These are phyloP conservation scores for Poeciliopsis retropinna DNA, from an alignment of 2,113 vertebrate species.

Conservation along the genomic window DNA sequence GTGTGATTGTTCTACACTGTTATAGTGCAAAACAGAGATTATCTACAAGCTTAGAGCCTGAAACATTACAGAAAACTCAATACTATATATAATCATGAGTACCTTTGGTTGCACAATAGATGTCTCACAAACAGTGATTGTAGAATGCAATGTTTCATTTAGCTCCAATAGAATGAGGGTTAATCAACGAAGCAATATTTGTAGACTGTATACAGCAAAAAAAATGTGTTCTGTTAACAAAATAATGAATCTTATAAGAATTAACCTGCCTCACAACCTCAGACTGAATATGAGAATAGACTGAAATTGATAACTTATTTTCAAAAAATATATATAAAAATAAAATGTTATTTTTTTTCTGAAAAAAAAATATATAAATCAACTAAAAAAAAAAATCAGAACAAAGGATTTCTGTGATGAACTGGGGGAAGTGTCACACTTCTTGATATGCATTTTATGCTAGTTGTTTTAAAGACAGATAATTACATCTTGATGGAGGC, in stretches of 20 bases:
- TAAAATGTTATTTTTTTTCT: too few species aligned
- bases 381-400: neutral
- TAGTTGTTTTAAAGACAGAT: constrained; percentile 65
- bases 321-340: neutral
- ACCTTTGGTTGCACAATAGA: too few species aligned
- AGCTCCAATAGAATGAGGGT: neutral
- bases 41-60: too few species aligned
- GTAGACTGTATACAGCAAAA: neutral
- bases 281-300: neutral
- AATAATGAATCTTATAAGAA: neutral
- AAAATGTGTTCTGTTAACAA: neutral
- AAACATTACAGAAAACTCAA: too few species aligned
- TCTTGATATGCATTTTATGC: constrained; percentile 51
- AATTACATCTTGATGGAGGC: constrained; percentile 45
- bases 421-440: constrained; percentile 15
- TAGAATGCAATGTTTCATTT: too few species aligned
- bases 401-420: neutral
- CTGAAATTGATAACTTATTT: neutral
- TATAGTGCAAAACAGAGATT: too few species aligned
- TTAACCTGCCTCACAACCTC: neutral
- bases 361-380: neutral
- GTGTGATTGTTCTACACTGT: too few species aligned
- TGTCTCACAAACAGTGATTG: too few species aligned
- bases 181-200: neutral
- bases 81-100: too few species aligned